Evolutionary conservation across 2,888 invertebrate species (phyloP), one percentile per base, ranked within the genome.

Genomic region (Hydriomena furcata): DNA sequence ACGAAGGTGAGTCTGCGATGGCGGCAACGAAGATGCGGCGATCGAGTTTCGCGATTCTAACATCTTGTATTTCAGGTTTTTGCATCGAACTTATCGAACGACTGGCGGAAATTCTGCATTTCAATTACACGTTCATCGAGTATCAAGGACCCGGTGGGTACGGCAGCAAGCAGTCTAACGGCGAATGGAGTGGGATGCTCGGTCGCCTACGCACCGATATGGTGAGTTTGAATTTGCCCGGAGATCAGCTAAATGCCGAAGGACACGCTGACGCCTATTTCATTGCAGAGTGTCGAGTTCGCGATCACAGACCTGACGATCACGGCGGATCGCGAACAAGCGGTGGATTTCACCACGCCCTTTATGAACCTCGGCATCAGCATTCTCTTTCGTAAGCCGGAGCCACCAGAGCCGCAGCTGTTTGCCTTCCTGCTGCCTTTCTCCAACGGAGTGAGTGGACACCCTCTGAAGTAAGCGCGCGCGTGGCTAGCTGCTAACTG

Each of bases 351-450:
- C 81, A 98, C 98, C 0, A 96, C 96, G 84, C 98, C 98, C 0
- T 99, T 98, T 82, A 97, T 99, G 96, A 97, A 97, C 83, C 92
- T 98, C 55, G 96, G 96, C 58, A 98, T 98, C 73, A 94, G 95
- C 63, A 98, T 99, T 69, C 83, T 98, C 42, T 98, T 95, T 88
- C 94, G 93, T 70, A 96, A 95, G 71, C 97, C 98, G 1, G 93
- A 92, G 70, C 94, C 95, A 61, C 94, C 95, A 43, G 93, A 95
- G 6, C 97, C 98, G 0, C 95, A 95, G 68, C 85, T 98, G 5
- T 98, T 98, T 78, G 97, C 97, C 2, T 99, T 99, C 78, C 92
- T 98, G 75, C 94, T 96, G 30, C 98, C 98, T 0, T 95, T 99
- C 74, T 95, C 97, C 0, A 91, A 91, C 7, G 94, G 93, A 58